Conservation (phyloP, 2,797 vertebrate genomes). For the Cirrhinus mrigala region DNA sequence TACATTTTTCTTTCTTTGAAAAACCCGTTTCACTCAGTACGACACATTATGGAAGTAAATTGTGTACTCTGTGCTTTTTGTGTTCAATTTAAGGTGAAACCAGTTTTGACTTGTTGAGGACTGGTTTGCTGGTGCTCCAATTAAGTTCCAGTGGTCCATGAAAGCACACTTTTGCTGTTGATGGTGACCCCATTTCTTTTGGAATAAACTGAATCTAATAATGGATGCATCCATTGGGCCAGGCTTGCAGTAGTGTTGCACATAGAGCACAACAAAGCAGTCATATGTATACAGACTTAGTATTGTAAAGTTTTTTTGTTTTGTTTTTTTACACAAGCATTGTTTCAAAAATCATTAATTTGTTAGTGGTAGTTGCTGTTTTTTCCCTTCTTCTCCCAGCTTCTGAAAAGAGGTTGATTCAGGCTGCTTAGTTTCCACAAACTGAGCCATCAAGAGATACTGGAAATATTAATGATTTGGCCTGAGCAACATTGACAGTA, state of each 20-base stretch:
- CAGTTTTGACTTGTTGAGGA: slow-evolving; percentile 3
- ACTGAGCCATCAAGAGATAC: background rate
- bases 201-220: slow-evolving; percentile 25
- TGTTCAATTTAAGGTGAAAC: background rate
- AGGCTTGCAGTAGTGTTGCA: slow-evolving; percentile 8
- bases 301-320: background rate
- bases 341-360: background rate
- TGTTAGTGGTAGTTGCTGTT: background rate
- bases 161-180: slow-evolving; percentile 25
- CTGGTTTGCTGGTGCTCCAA: background rate
- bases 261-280: slow-evolving; percentile 4
- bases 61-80: background rate
- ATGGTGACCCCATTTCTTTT: slow-evolving; percentile 34
- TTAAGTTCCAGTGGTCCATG: slow-evolving; percentile 11
- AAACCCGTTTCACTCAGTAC: background rate
- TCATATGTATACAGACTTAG: background rate
- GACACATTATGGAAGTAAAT: background rate
- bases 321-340: background rate
- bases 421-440: background rate
- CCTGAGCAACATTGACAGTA: slow-evolving; percentile 15
- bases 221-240: slow-evolving; percentile 6
- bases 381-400: background rate
- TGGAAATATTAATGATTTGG: slow-evolving; percentile 22
- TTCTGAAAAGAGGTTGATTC: background rate
- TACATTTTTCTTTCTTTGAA: background rate